Evolutionary conservation across 2,888 invertebrate species (phyloP), one percentile per base, ranked within the genome.

Genomic region (Anoncus sp.): DNA sequence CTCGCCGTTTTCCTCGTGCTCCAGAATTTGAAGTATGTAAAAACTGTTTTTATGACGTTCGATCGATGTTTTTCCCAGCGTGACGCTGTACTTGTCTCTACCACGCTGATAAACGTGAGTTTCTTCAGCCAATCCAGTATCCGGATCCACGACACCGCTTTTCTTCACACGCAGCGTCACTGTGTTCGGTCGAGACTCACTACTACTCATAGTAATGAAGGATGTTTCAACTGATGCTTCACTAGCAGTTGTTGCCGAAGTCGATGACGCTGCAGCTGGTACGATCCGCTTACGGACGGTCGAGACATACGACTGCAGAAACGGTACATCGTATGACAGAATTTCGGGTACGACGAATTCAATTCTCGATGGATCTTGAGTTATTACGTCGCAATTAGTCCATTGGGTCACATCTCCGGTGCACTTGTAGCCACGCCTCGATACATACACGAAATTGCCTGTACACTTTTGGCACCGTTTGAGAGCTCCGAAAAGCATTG

Each of bases 141-240:
- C 97, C 0, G 98, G 98, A 92, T 99, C 99, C 0, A 99, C 98
- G 1, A 97, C 97, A 0, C 95, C 94, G 0, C 98, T 99, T 69
- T 92, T 92, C 90, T 97, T 97, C 20, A 97, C 91, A 73, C 94
- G 94, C 77, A 97, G 87, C 81, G 94, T 96, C 43, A 95, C 88
- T 80, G 94, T 95, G 45, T 92, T 93, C 1, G 94, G 93, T 0
- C 91, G 90, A 0, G 93, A 93, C 72, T 93, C 0, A n/a, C n/a
- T n/a, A n/a, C n/a, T n/a, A n/a, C n/a, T n/a, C n/a, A n/a, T n/a
- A n/a, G n/a, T n/a, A n/a, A n/a, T n/a, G n/a, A n/a, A n/a, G n/a
- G n/a, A n/a, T n/a, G n/a, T n/a, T n/a, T n/a, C n/a, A n/a, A n/a
- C n/a, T n/a, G n/a, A n/a, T n/a, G n/a, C n/a, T n/a, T n/a, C n/a